Base-by-base conservation (phyloP, 2,797 vertebrate species). In the Clarias fuscus region DNA sequence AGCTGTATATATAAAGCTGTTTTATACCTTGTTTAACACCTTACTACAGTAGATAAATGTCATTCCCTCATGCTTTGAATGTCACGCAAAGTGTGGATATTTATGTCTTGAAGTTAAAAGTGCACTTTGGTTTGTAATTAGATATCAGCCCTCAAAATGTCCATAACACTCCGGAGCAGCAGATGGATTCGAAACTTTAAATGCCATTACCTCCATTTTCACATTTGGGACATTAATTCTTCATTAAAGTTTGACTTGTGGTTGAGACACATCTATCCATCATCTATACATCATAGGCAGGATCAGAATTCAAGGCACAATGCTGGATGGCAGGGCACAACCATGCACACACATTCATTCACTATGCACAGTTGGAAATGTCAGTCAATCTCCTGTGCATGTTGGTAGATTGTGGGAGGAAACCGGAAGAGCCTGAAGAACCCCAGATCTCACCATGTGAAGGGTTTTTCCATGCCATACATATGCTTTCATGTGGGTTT, bases 401-500 rank as follows among this genome's bases (percentile, higher is more conserved):
- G 40, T 43, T 7, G 1, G 11, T 48, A 48, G 48, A 48, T 11
- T 11, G 10, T 11, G 10, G 8, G 10, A 48, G 48, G 10, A 53
- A 53, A 13, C 48, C 11, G 11, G 2, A 53, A 53, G 48, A 53
- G 11, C 11, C 8, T 48, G 8, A 48, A 48, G 43, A 48, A 48
- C 70, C 13, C 40, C 20, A 4, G 8, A 22, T 71, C 10, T 68
- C 15, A 68, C 20, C 20, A 72, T 14, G 10, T 72, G 22, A n/a
- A n/a, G 40, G 40, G 18, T 71, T 40, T 20, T 43, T 71, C 18
- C 70, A 43, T 8, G 10, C 37, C 33, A 40, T 7, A 10, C 37
- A 71, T 40, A 33, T 33, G 33, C 37, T 43, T 43, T 73, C 79
- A 85, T 56, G 80, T 27, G 56, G 83, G 58, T 80, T 76, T 10